Conservation (phyloP, 2,113 vertebrate species). For the Orientallactaga bullata region DNA sequence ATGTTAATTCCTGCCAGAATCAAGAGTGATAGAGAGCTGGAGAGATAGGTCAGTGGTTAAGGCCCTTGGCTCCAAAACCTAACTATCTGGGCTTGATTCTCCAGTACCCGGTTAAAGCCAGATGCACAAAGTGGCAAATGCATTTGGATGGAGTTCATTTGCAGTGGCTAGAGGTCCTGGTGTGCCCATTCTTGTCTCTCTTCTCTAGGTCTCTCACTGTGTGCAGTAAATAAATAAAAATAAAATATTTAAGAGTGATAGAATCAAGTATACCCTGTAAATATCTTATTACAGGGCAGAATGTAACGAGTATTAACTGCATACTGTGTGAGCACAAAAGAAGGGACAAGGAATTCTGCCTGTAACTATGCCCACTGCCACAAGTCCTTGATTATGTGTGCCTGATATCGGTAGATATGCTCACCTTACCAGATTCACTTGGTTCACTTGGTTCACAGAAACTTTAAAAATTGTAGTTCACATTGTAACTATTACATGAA, state of each 20-base stretch:
- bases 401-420: neutral
- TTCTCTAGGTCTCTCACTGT: too few relatives aligned
- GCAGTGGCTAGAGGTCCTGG: too few relatives aligned
- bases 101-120: too few relatives aligned
- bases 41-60: too few relatives aligned
- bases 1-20: neutral
- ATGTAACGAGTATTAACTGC: conserved; percentile 6
- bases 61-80: too few relatives aligned
- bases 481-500: neutral
- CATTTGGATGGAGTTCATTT: too few relatives aligned
- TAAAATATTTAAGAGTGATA: neutral
- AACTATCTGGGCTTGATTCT: too few relatives aligned
- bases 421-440: too few relatives aligned
- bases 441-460: conserved; percentile 37
- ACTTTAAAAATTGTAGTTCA: conserved; percentile 33
- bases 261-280: neutral
- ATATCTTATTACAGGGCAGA: neutral
- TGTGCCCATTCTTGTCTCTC: too few relatives aligned
- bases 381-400: neutral
- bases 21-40: neutral
- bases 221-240: too few relatives aligned
- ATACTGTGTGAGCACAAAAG: neutral
- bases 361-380: neutral
- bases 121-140: too few relatives aligned
- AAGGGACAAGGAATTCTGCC: neutral